Base-by-base conservation (phyloP, 2,888 invertebrate species). In the Chouioia cunea region DNA sequence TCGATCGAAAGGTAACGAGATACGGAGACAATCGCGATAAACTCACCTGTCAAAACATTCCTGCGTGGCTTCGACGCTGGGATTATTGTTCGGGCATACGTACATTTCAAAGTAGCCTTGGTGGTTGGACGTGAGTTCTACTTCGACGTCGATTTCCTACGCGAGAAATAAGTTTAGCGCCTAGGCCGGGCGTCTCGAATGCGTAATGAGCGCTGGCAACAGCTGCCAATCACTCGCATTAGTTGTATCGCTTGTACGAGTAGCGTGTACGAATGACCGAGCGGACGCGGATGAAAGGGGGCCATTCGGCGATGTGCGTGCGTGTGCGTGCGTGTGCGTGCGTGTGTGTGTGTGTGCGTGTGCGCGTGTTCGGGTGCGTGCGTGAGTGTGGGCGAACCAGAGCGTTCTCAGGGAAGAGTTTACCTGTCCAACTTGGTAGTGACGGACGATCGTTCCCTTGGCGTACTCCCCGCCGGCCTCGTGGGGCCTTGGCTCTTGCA, bases 121-220 rank as follows among this genome's bases (percentile, higher is more conserved):
- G 84, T 97, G 97, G 84, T 96, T 96, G 0, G 96, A 95, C 0
- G 96, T 97, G 50, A 97, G 85, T 81, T 96, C 95, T 6, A 96
- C 89, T 87, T 94, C 94, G 4, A 96, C 90, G 79, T 94, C 93
- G 65, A 96, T 93, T 86, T 92, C 92, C 92, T 93, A 16, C 16
- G 47, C 84, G 18, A 80, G 74, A 71, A 63, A 12, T 23, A 22
- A 56, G 18, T 44, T 56, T 3, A 47, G 18, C 54, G 18, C 52
- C 18, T 53, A 54, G 46, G 16, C 15, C 2, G n/a, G n/a, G n/a
- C n/a, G n/a, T n/a, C n/a, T n/a, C n/a, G 44, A 36, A n/a, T 46
- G 44, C 27, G 50, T 14, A 43, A 62, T 62, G 43, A 18, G 22
- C 22, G 22, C 43, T 43, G 18, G 43, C 27, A n/a, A n/a, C n/a